A percentile compares a stretch with the other conserved stretches of the same genome.
phyloP scores from a whole-genome alignment of 1,140 invertebrate species.

The Drosophila nannoptera region DNA sequence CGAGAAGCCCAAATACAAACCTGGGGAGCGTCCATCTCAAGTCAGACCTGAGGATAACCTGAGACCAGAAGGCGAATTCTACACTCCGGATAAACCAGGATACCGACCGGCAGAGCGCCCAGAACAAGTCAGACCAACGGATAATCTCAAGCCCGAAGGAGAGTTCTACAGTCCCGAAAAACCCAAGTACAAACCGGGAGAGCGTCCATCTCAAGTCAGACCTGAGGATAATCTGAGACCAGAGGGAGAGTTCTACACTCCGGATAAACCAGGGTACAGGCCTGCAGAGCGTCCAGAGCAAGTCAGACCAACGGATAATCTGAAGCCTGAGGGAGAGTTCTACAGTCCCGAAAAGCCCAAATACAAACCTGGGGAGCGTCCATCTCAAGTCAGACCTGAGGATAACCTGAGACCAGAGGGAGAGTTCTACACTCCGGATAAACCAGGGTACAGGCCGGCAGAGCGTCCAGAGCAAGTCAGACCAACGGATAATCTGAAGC shows the following conservation, averaged over 20 bases:
- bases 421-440: conserved; percentile 82
- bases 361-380: neutral
- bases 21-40: conserved; percentile 79
- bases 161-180: conserved; percentile 81
- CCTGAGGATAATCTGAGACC: conserved; percentile 83
- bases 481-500: conserved; percentile 63
- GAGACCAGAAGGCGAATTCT: conserved; percentile 83
- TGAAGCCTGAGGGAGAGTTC: conserved; percentile 81
- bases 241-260: conserved; percentile 73
- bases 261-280: conserved; percentile 63
- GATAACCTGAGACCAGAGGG: conserved; percentile 81
- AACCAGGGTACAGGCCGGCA: conserved; percentile 79
- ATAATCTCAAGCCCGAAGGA: conserved; percentile 82
- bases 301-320: conserved; percentile 82
- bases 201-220: conserved; percentile 80
- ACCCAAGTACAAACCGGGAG: conserved; percentile 80
- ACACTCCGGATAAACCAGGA: conserved; percentile 78
- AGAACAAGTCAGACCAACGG: conserved; percentile 79
- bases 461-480: conserved; percentile 80
- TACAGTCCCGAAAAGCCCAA: conserved; percentile 79
- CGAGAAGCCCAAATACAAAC: conserved; percentile 63
- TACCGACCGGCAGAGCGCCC: conserved; percentile 79
- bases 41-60: conserved; percentile 80
- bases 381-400: conserved; percentile 9
- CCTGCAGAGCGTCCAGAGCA: conserved; percentile 78